A percentile compares a stretch with the other conserved stretches of the same genome.
These are phyloP conservation scores for Terrapene triunguis DNA, from an alignment of 2,113 vertebrate genomes.

Conservation along the genomic window DNA sequence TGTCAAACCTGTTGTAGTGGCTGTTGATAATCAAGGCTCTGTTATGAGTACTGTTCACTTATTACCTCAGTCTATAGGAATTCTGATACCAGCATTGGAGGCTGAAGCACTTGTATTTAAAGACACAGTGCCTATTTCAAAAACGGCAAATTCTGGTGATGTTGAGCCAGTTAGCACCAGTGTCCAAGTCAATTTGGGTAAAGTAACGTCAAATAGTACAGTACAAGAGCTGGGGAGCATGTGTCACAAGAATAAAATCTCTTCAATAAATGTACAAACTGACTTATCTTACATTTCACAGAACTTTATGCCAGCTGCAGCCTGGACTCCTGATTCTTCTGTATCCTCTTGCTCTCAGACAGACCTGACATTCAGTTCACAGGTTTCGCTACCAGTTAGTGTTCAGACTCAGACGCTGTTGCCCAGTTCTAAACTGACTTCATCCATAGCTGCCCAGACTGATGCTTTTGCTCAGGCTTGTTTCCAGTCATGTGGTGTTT, in stretches of 20 bases:
- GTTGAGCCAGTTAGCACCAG: constrained; percentile 86
- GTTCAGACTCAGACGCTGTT: constrained; percentile 94
- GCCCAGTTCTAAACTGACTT: constrained; percentile 84
- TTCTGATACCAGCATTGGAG: constrained; percentile 87
- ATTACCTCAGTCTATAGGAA: constrained; percentile 85
- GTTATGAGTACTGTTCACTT: constrained; percentile 88
- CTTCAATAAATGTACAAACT: constrained; percentile 92
- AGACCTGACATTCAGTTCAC: constrained; percentile 93
- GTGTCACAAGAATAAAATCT: constrained; percentile 83
- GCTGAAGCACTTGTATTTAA: constrained; percentile 85
- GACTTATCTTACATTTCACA: constrained; percentile 89
- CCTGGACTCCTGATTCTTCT: constrained; percentile 82
- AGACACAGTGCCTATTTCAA: constrained; percentile 82
- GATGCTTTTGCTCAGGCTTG: constrained; percentile 82
- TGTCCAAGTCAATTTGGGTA: constrained; percentile 88
- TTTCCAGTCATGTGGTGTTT: constrained; percentile 78
- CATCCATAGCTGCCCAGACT: constrained; percentile 92
- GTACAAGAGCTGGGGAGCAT: constrained; percentile 63
- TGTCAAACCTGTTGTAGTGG: constrained; percentile 88
- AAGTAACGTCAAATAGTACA: constrained; percentile 41
- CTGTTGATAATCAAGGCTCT: constrained; percentile 88
- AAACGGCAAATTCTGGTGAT: constrained; percentile 64
- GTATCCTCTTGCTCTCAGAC: constrained; percentile 95
- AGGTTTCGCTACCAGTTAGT: constrained; percentile 91
- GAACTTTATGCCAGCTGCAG: constrained; percentile 65